A percentile compares a stretch with the other conserved stretches of the same genome.
These are phyloP conservation scores for Cygnus atratus DNA, from an alignment of 2,113 vertebrate species.

Conservation along the genomic window DNA sequence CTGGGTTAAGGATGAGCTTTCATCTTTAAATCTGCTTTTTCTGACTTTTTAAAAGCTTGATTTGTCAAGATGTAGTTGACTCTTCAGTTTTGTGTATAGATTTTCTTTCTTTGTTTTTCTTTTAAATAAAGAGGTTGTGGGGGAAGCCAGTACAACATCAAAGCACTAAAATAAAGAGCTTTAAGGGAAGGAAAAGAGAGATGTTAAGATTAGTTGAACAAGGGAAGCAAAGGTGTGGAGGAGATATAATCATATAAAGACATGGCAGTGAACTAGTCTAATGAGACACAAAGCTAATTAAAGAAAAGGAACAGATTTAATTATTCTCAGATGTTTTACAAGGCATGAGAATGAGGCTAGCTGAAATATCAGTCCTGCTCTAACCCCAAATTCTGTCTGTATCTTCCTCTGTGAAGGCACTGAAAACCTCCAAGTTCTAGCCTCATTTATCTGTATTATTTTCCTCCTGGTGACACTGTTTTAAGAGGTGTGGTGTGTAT, in stretches of 20 bases:
- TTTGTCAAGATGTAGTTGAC: conserved; percentile 62
- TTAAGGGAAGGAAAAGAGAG: conserved; percentile 57
- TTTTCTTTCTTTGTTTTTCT: conserved; percentile 62
- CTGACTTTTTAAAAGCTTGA: conserved; percentile 54
- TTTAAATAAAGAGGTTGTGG: conserved; percentile 15
- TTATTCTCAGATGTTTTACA: conserved; percentile 37
- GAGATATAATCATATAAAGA: conserved; percentile 54
- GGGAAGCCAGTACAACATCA: conserved; percentile 50
- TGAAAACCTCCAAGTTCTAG: not conserved
- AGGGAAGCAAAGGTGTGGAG: conserved; percentile 62
- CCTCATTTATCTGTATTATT: not conserved
- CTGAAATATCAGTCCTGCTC: not conserved
- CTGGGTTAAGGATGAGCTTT: conserved; percentile 61
- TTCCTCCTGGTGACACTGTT: not conserved
- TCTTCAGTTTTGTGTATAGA: conserved; percentile 30
- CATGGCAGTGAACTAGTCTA: conserved; percentile 32
- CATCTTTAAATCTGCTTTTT: conserved; percentile 65
- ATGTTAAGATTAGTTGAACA: conserved; percentile 56
- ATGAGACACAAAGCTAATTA: conserved; percentile 48
- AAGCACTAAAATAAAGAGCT: conserved; percentile 58
- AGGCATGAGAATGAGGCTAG: not conserved
- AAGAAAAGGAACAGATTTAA: conserved; percentile 31
- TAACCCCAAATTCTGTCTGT: not conserved
- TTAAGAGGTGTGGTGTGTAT: not conserved
- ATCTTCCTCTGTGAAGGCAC: not conserved